Base-by-base conservation (phyloP, 2,888 invertebrate genomes). In the Micropterix aruncella region DNA sequence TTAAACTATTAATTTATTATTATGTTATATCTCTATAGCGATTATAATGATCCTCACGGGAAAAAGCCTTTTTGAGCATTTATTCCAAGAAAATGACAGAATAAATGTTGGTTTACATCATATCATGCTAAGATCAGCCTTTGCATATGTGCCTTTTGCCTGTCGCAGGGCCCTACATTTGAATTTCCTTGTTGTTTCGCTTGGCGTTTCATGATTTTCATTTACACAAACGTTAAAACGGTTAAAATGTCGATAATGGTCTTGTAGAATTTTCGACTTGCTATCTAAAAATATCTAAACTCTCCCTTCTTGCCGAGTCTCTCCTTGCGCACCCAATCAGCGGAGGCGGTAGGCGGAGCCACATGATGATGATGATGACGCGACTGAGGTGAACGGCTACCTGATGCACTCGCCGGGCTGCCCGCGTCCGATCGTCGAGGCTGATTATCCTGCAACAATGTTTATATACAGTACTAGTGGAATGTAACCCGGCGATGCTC, bases 271-370 rank as follows among this genome's bases (percentile, higher is more conserved):
- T 9, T 2, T 4, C 9, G 37, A 12, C 14, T 36, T 39, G 42
- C 41, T 44, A 40, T 50, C 75, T 79, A 91, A 74, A 91, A 91
- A 71, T 92, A 92, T 66, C 91, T 80, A 69, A 91, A 91, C 76
- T 91, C 91, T 66, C 91, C 91, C 78, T 90, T 91, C 76, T 91
- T 91, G 72, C 90, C 91, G 61, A 86, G 80, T 54, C 89, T 77
- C 63, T 90, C 88, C 61, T 86, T 84, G 56, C 85, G 81, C 55
- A 89, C 83, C 85, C 88, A 86, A 63, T 90, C 89, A 14, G 84
- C 80, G 43, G 80, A 77, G 43, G 77, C 80, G 38, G 61, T 59
- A 27, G 39, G 17, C 5, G 16, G 39, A 9, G 9, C 9, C 5
- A n/a, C 15, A 38, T 38, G 15, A 16, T 38, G 39, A 38, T 38